Evolutionary conservation across 1,140 invertebrate genomes (phyloP).

Genomic region (Euwallacea similis): DNA sequence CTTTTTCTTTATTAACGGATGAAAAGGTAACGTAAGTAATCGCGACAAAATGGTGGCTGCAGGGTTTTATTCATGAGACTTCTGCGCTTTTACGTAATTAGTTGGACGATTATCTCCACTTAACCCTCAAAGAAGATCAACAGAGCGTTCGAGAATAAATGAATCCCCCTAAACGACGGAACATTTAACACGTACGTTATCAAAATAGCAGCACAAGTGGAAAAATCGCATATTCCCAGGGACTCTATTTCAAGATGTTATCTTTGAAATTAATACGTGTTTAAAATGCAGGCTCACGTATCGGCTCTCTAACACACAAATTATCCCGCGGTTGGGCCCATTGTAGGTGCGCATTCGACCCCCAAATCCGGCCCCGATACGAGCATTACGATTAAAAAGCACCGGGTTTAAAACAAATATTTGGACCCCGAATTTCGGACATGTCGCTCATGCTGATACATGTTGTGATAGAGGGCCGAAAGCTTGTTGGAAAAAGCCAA

Average conservation of each 20-base stretch:
- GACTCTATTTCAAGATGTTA: slow-evolving; percentile 24
- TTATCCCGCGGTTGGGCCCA: slow-evolving; percentile 10
- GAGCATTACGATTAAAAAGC: slow-evolving; percentile 3
- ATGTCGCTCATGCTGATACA: too few species aligned
- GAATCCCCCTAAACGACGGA: slow-evolving; percentile 5
- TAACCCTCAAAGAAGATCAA: too few species aligned
- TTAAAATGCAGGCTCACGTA: slow-evolving; percentile 32
- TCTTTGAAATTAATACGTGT: slow-evolving; percentile 29
- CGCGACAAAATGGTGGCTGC: too few species aligned
- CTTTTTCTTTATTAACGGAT: too few species aligned
- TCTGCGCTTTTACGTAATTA: too few species aligned
- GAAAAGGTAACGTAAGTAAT: too few species aligned
- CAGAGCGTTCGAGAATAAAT: too few species aligned
- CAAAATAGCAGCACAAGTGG: slow-evolving; percentile 19
- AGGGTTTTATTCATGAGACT: too few species aligned
- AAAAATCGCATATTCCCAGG: slow-evolving; percentile 24
- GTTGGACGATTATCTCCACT: too few species aligned
- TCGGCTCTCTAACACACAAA: slow-evolving; percentile 28
- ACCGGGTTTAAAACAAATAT: neutral
- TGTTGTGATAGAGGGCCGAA: too few species aligned
- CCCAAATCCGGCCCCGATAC: slow-evolving; percentile 10
- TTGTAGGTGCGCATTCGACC: slow-evolving; percentile 10
- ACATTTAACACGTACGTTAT: slow-evolving; percentile 26
- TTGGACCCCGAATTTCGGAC: too few species aligned
- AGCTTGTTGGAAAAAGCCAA: too few species aligned